These are phyloP conservation scores for Cotesia chilonis DNA, from an alignment of 1,140 invertebrate genomes.

Conservation along the genomic window DNA sequence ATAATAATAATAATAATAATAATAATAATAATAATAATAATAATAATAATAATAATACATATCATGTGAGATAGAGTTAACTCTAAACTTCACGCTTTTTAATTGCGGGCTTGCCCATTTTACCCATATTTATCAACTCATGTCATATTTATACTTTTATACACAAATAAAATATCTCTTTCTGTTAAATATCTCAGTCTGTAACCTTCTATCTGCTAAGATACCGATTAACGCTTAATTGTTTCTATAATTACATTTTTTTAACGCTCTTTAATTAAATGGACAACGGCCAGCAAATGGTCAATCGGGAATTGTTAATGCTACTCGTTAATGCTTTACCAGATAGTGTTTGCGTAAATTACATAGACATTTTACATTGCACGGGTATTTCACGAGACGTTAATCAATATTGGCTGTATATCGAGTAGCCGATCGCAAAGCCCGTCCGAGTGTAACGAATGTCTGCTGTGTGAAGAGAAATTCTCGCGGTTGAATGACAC, in stretches of 20 bases:
- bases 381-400: background rate
- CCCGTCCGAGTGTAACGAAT: background rate
- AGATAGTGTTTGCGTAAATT: background rate
- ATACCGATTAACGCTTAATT: no score
- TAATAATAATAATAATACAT: background rate
- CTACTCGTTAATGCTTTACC: no score
- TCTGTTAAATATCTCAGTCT: no score
- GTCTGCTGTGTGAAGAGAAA: background rate
- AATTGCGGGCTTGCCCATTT: constrained; percentile 15
- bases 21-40: no score
- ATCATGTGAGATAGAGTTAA: constrained; percentile 7
- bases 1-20: no score
- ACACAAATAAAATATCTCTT: background rate
- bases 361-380: constrained; percentile 6
- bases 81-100: constrained; percentile 32
- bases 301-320: no score
- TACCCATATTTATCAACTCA: constrained; percentile 10
- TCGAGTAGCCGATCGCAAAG: constrained; percentile 7
- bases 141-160: no score
- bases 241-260: no score
- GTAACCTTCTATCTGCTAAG: no score
- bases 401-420: constrained; percentile 27
- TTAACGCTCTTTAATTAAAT: no score
- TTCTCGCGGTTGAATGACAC: background rate
- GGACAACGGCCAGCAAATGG: no score